Base-by-base conservation (phyloP, 2,888 invertebrate species). In the Andrena flavipes region DNA sequence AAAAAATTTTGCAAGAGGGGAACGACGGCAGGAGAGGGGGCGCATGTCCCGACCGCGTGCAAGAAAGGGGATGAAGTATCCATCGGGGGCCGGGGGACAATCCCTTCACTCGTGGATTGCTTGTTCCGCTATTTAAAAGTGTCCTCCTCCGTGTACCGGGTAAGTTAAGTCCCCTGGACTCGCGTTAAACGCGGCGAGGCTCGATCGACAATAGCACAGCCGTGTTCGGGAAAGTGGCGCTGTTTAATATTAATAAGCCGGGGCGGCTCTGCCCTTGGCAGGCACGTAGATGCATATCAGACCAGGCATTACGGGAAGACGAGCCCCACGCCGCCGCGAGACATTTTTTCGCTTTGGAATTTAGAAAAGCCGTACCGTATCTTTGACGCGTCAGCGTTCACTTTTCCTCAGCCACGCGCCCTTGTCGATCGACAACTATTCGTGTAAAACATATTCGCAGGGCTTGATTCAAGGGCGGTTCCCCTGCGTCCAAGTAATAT, bases 251-350 rank as follows among this genome's bases (percentile, higher is more conserved):
- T 93, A 93, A 93, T 93, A 93, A 93, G 92, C 92, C 88, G 75
- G 86, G 86, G 84, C 65, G 84, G 79, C 88, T 89, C 91, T 91
- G 92, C 90, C 91, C 81, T 87, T 91, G 93, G 92, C 93, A 92
- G 92, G 89, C 93, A 93, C 93, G 92, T 90, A 92, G 93, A 93
- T 93, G 93, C 93, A 93, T 93, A 93, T 93, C 93, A 90, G 88
- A 80, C 84, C 88, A 82, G 90, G 90, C 92, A 93, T 93, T 93
- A 93, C 92, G 89, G 89, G 88, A 91, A 92, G 91, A 90, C 89
- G 90, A 68, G 78, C 74, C 65, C 71, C 62, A 68, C 73, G 85
- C 49, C 75, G 62, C 51, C 49, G 84, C 84, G 79, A 81, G 88
- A 81, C 75, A 75, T 75, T 68, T 78, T 80, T 82, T 70, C 71